Evolutionary conservation across 2,113 vertebrate genomes (phyloP).

Genomic region (Crotalus tigris): DNA sequence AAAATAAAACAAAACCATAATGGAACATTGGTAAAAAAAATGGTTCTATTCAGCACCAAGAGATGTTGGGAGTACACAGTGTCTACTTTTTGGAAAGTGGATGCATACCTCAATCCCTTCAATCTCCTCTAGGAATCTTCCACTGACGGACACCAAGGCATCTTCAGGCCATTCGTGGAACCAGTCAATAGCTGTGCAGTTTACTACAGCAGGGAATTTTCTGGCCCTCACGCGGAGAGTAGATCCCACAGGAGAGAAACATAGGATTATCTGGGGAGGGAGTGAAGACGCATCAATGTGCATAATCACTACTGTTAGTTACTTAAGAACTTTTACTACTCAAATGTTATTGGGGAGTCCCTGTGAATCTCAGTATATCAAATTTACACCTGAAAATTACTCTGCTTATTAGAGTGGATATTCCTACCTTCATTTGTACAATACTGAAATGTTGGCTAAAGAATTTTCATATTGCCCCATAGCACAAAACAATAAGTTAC

Average conservation of each 20-base stretch:
- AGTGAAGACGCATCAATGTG: neutral
- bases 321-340: neutral
- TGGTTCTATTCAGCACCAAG: neutral
- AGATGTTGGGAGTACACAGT: neutral
- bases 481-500: neutral
- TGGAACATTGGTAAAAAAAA: neutral
- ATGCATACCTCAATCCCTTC: conserved; percentile 62
- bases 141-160: conserved; percentile 70
- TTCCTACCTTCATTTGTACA: neutral
- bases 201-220: conserved; percentile 72
- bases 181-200: conserved; percentile 76
- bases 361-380: neutral
- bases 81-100: neutral
- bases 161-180: conserved; percentile 77
- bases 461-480: neutral
- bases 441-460: neutral
- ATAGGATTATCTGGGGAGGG: conserved; percentile 69
- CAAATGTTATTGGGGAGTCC: neutral
- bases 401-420: neutral
- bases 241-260: conserved; percentile 77
- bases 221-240: conserved; percentile 67
- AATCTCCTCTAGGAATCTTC: conserved; percentile 69
- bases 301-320: neutral
- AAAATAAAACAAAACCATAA: neutral
- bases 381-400: neutral